Evolutionary conservation across 2,797 vertebrate species (phyloP).

Genomic region (Myiothlypis chrysogaster): DNA sequence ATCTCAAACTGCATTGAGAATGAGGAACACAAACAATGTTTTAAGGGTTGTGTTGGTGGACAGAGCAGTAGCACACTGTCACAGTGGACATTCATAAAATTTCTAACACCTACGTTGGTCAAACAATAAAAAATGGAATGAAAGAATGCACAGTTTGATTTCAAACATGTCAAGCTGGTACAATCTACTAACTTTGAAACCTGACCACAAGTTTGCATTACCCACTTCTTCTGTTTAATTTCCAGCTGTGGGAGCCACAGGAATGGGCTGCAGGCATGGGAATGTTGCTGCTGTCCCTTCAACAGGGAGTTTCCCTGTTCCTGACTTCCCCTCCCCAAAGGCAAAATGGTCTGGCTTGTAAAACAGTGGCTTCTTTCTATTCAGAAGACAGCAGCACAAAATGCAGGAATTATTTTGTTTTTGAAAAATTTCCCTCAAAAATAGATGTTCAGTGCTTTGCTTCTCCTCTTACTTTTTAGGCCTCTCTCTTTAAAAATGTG

Average conservation of each 20-base stretch:
- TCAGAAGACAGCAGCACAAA: slow-evolving; percentile 13
- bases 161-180: slow-evolving; percentile 48
- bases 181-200: slow-evolving; percentile 22
- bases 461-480: not conserved
- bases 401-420: slow-evolving; percentile 1
- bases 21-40: not conserved
- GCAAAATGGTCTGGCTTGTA: slow-evolving; percentile 41
- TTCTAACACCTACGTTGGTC: slow-evolving; percentile 22
- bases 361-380: slow-evolving; percentile 50
- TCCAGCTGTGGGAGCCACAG: slow-evolving; percentile 70
- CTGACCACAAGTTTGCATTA: slow-evolving; percentile 59
- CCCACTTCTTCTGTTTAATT: slow-evolving; percentile 57
- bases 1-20: not conserved
- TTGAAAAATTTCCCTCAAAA: slow-evolving; percentile 5
- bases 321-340: slow-evolving; percentile 44
- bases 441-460: not conserved
- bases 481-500: not conserved
- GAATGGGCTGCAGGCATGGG: slow-evolving; percentile 68
- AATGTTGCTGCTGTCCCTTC: slow-evolving; percentile 41
- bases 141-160: slow-evolving; percentile 45
- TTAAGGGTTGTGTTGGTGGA: not conserved
- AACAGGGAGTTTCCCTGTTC: slow-evolving; percentile 51
- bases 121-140: slow-evolving; percentile 52
- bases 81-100: not conserved
- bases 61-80: not conserved